Evolutionary conservation across 1,140 invertebrate species (phyloP), one percentile per base, ranked within the genome.

Genomic region (Drosophila subpulchrella): DNA sequence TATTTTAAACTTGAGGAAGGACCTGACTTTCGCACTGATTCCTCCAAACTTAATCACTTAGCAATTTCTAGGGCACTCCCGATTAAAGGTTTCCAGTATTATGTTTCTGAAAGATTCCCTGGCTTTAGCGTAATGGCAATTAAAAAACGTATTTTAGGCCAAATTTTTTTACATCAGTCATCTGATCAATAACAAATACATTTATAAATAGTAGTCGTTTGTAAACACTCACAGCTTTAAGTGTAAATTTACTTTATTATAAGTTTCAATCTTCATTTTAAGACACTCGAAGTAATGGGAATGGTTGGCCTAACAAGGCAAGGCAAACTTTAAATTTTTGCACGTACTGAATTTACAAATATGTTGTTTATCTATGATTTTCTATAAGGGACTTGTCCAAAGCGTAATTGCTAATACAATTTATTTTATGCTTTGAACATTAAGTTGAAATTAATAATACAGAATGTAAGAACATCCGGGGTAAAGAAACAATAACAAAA

Each of bases 401-500:
- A 27, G 41, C 39, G n/a, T 17, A 27, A 41, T 27, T 24, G 41
- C 48, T 47, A 48, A 41, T 57, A 70, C 65, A 47, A 47, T 68
- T 56, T 70, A 70, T 56, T 71, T 56, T 54, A 47, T 71, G 50
- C 65, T 47, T 70, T 12, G 17, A 70, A 68, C 51, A 51, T 42
- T 42, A 42, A 44, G 34, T 36, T 42, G 65, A 71, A 41, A 70
- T 47, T 71, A 58, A 57, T 71, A 58, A 71, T 71, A 71, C 51
- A 58, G 42, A 48, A 71, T 57, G 63, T 65, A 8, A 34, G 63
- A 68, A 27, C 63, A 48, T 39, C 34, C 55, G 38, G 20, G 53
- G 39, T 60, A 46, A 71, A 57, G 36, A 78, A 74, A 67, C 34
- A 67, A 63, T 70, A 86, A 86, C 82, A 86, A 86, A 70, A 47